These are phyloP conservation scores for Talpa occidentalis DNA, from an alignment of 2,113 vertebrate genomes.

Conservation along the genomic window DNA sequence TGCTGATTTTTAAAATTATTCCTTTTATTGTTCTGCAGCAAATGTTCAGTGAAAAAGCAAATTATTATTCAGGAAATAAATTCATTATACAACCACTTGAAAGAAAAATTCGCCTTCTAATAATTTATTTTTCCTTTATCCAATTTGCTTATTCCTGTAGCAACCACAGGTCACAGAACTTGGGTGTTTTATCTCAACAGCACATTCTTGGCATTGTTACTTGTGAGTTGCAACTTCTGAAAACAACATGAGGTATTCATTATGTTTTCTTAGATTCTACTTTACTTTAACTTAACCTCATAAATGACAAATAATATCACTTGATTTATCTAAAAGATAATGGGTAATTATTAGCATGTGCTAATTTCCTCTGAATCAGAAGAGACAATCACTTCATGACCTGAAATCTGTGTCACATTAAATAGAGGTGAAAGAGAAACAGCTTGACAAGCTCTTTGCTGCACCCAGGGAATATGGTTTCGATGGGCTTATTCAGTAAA, in stretches of 20 bases:
- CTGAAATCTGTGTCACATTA: neutral
- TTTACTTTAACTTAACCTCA: neutral
- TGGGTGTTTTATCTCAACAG: neutral
- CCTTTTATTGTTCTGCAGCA: neutral
- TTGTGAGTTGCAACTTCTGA: neutral
- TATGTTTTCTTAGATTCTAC: neutral
- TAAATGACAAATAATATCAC: neutral
- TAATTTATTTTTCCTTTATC: neutral
- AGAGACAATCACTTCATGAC: neutral
- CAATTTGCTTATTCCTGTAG: neutral
- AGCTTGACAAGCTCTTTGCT: neutral
- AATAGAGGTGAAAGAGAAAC: neutral
- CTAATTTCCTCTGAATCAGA: neutral
- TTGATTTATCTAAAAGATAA: neutral
- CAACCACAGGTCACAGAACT: neutral
- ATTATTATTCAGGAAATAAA: neutral
- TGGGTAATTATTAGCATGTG: neutral
- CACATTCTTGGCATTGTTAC: neutral
- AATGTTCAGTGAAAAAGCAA: neutral
- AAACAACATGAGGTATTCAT: neutral
- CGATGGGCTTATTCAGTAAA: accelerated
- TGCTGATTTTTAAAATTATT: neutral
- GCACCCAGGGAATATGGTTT: accelerated
- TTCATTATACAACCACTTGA: neutral
- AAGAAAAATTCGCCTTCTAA: neutral